Percentiles rank a stretch among this genome's conserved stretches.
Conservation (phyloP, 2,888 invertebrate species). For the Iphiclides podalirius region DNA sequence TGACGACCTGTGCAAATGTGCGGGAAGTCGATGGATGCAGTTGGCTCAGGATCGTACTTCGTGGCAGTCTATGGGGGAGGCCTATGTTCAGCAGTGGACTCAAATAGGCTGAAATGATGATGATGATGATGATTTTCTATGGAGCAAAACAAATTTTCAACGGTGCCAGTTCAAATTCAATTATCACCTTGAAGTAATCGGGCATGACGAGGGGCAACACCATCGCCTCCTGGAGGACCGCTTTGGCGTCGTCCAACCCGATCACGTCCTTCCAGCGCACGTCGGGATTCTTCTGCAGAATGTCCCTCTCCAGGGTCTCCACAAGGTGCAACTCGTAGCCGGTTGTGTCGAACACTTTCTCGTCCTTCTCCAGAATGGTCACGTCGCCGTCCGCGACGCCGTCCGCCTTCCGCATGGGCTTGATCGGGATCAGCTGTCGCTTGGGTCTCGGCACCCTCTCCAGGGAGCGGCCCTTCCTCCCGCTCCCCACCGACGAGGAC, state of each 20-base stretch:
- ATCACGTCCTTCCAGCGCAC: constrained; percentile 91
- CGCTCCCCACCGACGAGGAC: constrained; percentile 58
- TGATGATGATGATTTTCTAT: too few relatives aligned
- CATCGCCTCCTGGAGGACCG: constrained; percentile 91
- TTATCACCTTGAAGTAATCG: constrained; percentile 89
- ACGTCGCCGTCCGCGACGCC: constrained; percentile 61
- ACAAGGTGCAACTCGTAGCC: constrained; percentile 89
- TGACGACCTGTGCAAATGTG: too few relatives aligned
- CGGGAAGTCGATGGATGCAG: too few relatives aligned
- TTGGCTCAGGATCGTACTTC: too few relatives aligned
- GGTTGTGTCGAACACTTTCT: constrained; percentile 81
- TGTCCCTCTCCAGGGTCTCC: constrained; percentile 91
- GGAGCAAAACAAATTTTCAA: too few relatives aligned
- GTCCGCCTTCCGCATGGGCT: constrained; percentile 56
- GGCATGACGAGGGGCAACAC: constrained; percentile 93
- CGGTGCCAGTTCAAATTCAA: too few relatives aligned
- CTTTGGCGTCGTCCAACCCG: constrained; percentile 86
- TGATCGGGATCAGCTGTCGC: constrained; percentile 58
- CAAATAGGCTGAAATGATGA: too few relatives aligned
- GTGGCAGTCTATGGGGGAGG: too few relatives aligned
- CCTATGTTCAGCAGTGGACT: too few relatives aligned
- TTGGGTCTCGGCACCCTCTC: constrained; percentile 58
- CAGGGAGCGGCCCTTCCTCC: constrained; percentile 67
- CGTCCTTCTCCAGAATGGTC: constrained; percentile 61
- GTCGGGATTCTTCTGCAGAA: constrained; percentile 89